Base-by-base conservation (phyloP, 1,140 invertebrate genomes). In the Lethocerus indicus region DNA sequence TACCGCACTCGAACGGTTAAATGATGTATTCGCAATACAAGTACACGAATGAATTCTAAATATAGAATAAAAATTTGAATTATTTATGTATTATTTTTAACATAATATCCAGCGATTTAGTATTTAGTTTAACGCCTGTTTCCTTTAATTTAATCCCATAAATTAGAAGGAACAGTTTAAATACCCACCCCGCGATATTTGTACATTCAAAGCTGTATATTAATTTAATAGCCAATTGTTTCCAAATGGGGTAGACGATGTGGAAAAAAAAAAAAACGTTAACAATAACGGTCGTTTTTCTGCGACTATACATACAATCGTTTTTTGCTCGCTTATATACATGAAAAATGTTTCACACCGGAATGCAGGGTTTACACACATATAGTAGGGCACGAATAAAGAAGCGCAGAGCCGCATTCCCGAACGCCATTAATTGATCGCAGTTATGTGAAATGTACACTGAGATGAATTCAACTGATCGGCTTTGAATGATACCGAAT, bases 311-410 rank as follows among this genome's bases (percentile, higher is more conserved):
- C 43, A 35, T 16, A 16, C 20, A 50, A 29, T n/a, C n/a, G n/a
- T n/a, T n/a, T n/a, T n/a, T n/a, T n/a, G n/a, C n/a, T n/a, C n/a
- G n/a, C n/a, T n/a, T n/a, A n/a, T 53, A 53, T 25, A 18, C 20
- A 20, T 26, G 14, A 5, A 24, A 25, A 13, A 53, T 23, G n/a
- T 43, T 18, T 54, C 53, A 54, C 54, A 56, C 54, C 54, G 54
- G 20, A 47, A 23, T 18, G 37, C 18, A 18, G 23, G 29, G 27
- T 52, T 41, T 5, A 53, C 23, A n/a, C 35, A 21, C 1, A 49
- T n/a, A 16, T 21, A 47, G 13, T 3, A 39, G 18, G 4, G 47
- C n/a, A 26, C 50, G 16, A 20, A 24, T 13, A n/a, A 52, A 46
- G 36, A 21, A 20, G 37, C 2, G 50, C 41, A n/a, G 25, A 47